These are phyloP conservation scores for Ceratotherium simum DNA, from an alignment of 2,113 vertebrate genomes.

Conservation along the genomic window DNA sequence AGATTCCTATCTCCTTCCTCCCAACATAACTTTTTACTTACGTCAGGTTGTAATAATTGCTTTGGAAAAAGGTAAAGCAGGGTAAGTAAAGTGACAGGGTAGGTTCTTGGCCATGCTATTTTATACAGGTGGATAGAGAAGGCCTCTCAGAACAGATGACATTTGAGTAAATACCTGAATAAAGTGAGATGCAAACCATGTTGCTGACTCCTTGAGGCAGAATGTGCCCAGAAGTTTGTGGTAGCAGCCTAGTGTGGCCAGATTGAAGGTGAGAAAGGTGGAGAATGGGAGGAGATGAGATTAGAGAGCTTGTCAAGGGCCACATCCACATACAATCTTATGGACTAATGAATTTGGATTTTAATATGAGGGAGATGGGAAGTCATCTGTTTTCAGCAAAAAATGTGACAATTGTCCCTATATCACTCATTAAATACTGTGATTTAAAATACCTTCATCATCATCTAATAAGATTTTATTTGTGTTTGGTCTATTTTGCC, in stretches of 20 bases:
- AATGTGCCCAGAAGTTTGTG: neutral
- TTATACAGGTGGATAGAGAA: slow-evolving; percentile 9
- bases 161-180: slow-evolving; percentile 14
- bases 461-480: neutral
- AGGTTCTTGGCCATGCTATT: neutral
- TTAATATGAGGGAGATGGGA: neutral
- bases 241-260: neutral
- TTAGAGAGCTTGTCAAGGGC: neutral
- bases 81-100: neutral
- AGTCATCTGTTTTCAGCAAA: neutral
- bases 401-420: neutral
- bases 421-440: neutral
- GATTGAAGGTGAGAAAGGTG: neutral
- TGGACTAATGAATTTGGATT: neutral
- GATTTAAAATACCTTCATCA: slow-evolving; percentile 23
- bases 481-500: neutral
- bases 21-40: neutral
- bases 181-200: neutral
- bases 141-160: neutral
- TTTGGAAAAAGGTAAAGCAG: neutral
- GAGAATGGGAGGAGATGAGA: neutral
- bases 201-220: neutral
- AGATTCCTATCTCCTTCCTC: neutral
- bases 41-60: neutral
- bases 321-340: neutral